Evolutionary conservation across 2,888 invertebrate species (phyloP), one percentile per base, ranked within the genome.

Genomic region (Drosophila maculinotata): DNA sequence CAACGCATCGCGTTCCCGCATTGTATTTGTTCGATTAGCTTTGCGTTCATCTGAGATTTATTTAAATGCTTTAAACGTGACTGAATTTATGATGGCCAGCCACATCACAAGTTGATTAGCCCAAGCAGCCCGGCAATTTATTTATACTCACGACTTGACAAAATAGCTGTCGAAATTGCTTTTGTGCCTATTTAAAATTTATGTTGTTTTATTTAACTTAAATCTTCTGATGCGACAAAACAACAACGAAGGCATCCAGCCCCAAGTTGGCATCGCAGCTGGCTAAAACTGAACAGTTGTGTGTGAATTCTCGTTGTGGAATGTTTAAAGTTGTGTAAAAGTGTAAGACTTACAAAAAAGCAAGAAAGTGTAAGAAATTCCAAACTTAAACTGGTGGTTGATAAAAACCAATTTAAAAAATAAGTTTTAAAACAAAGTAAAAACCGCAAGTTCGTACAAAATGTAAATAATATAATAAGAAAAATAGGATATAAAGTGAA

Each of bases 31-130:
- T 41, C 41, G 60, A 59, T 66, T 66, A 47, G 53, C 14, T 36
- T 26, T 20, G 20, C 20, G 28, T 41, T n/a, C n/a, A n/a, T n/a
- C n/a, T n/a, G 56, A 64, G 79, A 79, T 81, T 83, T 67, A 73
- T 76, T 75, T 76, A 88, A 89, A 90, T 88, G 79, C 79, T 49
- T 58, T 45, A 79, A 89, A 90, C 90, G 89, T 89, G 89, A 81
- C 90, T 79, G 63, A 88, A 90, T 89, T 90, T 89, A 90, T 89
- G 67, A 56, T 56, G 51, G 39, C 51, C 76, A 54, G 47, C 42
- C 59, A 35, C 60, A 56, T 25, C 57, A 41, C 65, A 33, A 56
- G 31, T 66, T 83, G 81, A 67, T 83, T 59, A 69, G n/a, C n/a
- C n/a, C n/a, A n/a, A n/a, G 76, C 45, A 31, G 38, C 35, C 20